These are phyloP conservation scores for Kryptopterus vitreolus DNA, from an alignment of 2,797 vertebrate genomes.

Conservation along the genomic window DNA sequence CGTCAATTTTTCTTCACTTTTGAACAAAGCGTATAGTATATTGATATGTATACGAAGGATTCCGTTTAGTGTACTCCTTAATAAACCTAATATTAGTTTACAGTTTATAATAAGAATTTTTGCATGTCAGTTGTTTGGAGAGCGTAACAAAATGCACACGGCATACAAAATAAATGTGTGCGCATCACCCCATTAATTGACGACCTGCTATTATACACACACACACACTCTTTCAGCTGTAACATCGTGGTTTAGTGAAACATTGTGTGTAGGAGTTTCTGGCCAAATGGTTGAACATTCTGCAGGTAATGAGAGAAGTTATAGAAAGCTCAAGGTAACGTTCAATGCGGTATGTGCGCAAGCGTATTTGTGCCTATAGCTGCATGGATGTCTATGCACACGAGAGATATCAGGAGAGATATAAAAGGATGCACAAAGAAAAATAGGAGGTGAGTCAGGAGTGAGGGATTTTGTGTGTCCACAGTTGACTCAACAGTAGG, in stretches of 20 bases:
- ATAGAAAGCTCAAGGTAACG: conserved; percentile 2
- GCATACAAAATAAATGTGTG: neutral
- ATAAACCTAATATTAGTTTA: neutral
- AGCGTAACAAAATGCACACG: neutral
- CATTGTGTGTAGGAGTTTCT: conserved; percentile 27
- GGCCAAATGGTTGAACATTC: conserved; percentile 23
- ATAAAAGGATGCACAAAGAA: neutral
- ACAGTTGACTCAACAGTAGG: neutral
- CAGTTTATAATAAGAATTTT: no score
- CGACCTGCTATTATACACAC: conserved; percentile 8
- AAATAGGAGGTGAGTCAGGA: neutral
- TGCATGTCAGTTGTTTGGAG: neutral
- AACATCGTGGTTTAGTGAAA: conserved; percentile 8
- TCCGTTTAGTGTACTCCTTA: neutral
- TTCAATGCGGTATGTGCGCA: conserved; percentile 12
- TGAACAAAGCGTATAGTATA: neutral
- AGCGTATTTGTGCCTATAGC: neutral
- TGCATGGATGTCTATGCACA: neutral
- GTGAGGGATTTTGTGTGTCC: neutral
- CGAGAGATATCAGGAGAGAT: neutral
- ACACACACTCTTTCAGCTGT: conserved; percentile 9
- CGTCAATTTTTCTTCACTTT: neutral
- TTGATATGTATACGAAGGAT: neutral
- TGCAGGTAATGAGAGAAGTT: conserved; percentile 26
- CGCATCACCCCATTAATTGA: neutral